Base-by-base conservation (phyloP, 2,113 vertebrate genomes). In the Vanacampus margaritifer region DNA sequence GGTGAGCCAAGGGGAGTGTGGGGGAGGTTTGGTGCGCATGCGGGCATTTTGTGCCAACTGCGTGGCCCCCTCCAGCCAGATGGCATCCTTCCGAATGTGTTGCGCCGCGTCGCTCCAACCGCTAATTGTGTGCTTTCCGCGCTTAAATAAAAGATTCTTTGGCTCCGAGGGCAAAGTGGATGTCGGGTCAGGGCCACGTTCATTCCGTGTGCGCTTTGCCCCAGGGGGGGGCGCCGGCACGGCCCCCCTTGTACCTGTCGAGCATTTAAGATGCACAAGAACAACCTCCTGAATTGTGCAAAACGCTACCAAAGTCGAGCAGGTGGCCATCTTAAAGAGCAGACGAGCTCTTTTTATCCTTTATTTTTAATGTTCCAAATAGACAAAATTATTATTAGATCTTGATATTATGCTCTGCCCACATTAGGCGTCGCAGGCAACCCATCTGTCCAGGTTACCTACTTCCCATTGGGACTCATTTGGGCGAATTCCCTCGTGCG, bases 131-230 rank as follows among this genome's bases (percentile, higher is more conserved):
- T 56, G 43, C 2, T 11, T 70, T 63, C 36, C 21, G 1, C 8
- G 54, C 26, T 53, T 50, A 67, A 26, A 65, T 24, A 5, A 62
- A 45, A 17, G 10, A 35, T 36, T 48, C 41, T 36, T 48, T 70
- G n/a, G 71, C 70, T 73, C 13, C 46, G 50, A 67, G 26, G 1
- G 28, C 16, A 3, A 63, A 69, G 46, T 70, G 68, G 69, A 79
- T 79, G 70, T 73, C 45, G 23, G 72, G 67, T 84, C 67, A 75
- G 66, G 59, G 58, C 69, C 17, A 73, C 68, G 80, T 61, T 51
- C 41, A 81, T 78, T 79, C 62, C 48, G 65, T 71, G 78, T 78
- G 72, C 76, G 71, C 65, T 78, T 73, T 43, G 76, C 82, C 73
- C 60, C 54, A 36, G 81, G 83, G 78, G 9, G 51, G 23, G 1